These are phyloP conservation scores for Tipula lateralis DNA, from an alignment of 2,888 invertebrate genomes.

Conservation along the genomic window DNA sequence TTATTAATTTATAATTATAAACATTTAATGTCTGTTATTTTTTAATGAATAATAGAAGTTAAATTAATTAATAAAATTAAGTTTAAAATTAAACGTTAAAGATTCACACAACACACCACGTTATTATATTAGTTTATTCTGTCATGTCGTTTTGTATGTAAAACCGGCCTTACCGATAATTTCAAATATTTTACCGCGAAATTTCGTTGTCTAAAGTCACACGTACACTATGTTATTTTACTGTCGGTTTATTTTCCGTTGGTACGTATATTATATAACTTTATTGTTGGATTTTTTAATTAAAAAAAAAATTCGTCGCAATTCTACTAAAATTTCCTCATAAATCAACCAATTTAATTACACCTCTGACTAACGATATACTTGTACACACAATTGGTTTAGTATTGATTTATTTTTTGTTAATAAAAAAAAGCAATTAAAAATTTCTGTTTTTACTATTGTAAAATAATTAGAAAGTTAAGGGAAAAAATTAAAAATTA, in stretches of 20 bases:
- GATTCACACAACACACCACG: too few relatives aligned
- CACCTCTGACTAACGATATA: background rate
- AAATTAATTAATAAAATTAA: too few relatives aligned
- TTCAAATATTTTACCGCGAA: background rate
- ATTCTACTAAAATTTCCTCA: background rate
- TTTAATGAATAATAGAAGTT: too few relatives aligned
- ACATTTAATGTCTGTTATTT: too few relatives aligned
- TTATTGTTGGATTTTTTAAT: too few relatives aligned
- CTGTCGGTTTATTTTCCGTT: background rate
- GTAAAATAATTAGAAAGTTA: constrained; percentile 24
- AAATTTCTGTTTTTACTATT: constrained; percentile 2
- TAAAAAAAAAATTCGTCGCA: background rate
- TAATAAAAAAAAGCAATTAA: constrained; percentile 6
- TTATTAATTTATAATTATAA: too few relatives aligned
- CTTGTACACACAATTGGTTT: background rate
- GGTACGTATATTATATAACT: too few relatives aligned
- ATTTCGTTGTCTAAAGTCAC: background rate
- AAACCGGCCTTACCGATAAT: background rate
- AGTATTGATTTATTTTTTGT: background rate
- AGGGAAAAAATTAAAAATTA: background rate
- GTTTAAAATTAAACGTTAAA: too few relatives aligned
- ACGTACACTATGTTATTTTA: background rate
- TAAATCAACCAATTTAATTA: background rate
- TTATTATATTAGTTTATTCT: too few relatives aligned
- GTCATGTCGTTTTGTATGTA: too few relatives aligned